These are phyloP conservation scores for Thomomys bottae DNA, from an alignment of 2,113 vertebrate genomes.

Conservation along the genomic window DNA sequence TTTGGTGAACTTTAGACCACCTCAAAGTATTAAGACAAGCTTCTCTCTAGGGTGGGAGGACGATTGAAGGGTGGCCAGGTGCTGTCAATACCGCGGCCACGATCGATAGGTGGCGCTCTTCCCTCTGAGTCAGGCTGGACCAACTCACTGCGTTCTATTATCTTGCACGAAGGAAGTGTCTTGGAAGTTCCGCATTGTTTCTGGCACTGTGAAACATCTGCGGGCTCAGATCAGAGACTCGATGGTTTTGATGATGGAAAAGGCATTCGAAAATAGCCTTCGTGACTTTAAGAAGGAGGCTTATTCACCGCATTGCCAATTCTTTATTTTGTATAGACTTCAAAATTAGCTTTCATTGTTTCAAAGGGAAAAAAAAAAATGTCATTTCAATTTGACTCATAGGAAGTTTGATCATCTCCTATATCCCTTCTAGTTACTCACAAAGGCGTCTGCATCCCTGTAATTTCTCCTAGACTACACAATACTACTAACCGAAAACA, in stretches of 20 bases:
- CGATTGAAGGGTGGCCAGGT: constrained; percentile 65
- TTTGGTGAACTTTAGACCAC: constrained; percentile 76
- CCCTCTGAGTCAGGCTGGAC: constrained; percentile 68
- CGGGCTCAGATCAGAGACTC: constrained; percentile 55
- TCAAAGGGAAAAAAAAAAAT: constrained; percentile 63
- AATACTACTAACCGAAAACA: constrained; percentile 66
- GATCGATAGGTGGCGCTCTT: constrained; percentile 82
- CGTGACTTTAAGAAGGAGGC: constrained; percentile 74
- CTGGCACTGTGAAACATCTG: constrained; percentile 71
- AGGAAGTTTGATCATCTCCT: constrained; percentile 70
- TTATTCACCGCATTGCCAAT: constrained; percentile 63
- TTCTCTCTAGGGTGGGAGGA: constrained; percentile 44
- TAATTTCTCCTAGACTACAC: constrained; percentile 79
- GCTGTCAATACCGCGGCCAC: constrained; percentile 44
- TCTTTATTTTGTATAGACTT: constrained; percentile 70
- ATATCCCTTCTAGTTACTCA: constrained; percentile 73
- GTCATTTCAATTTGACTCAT: constrained; percentile 71
- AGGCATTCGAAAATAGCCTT: constrained; percentile 69
- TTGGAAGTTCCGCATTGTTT: constrained; percentile 46
- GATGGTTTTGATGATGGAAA: constrained; percentile 64
- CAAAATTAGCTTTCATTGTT: constrained; percentile 32
- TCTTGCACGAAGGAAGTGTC: constrained; percentile 45
- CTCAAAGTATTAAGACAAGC: background rate
- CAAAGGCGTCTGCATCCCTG: constrained; percentile 73
- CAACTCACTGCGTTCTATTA: constrained; percentile 11